phyloP scores from a whole-genome alignment of 2,888 invertebrate genomes.

The Notodonta ziczac region DNA sequence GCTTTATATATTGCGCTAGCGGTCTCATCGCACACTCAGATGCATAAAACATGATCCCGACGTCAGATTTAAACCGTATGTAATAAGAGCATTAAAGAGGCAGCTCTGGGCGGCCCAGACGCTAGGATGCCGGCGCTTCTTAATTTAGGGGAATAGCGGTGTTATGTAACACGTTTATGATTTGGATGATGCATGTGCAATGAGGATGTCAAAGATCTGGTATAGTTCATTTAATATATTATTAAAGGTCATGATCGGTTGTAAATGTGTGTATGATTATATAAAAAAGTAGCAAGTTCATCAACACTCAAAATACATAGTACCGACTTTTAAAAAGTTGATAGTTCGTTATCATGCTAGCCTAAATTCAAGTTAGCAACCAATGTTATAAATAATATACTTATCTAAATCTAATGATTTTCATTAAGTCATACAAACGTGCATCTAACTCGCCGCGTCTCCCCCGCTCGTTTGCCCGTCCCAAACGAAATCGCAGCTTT shows the following conservation, averaged over 20 bases:
- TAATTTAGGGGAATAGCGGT: constrained; percentile 38
- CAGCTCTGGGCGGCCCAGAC: constrained; percentile 55
- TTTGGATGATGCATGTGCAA: constrained; percentile 7
- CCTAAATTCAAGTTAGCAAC: too few species aligned
- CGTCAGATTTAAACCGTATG: constrained; percentile 83
- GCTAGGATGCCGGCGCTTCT: constrained; percentile 47
- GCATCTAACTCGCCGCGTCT: constrained; percentile 51
- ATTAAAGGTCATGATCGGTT: not conserved
- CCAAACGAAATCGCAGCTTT: constrained; percentile 66
- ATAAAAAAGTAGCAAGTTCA: too few species aligned
- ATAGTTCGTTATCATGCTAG: too few species aligned
- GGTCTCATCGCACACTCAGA: constrained; percentile 79
- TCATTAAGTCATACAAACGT: constrained; percentile 21
- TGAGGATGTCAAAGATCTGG: not conserved
- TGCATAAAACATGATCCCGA: constrained; percentile 82
- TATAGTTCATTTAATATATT: not conserved
- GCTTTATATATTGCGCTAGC: constrained; percentile 76
- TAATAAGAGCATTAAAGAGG: constrained; percentile 80
- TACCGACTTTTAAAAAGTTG: too few species aligned
- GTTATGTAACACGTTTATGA: constrained; percentile 10
- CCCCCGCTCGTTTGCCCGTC: constrained; percentile 46
- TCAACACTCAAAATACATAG: too few species aligned
- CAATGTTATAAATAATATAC: too few species aligned
- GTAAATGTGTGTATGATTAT: not conserved
- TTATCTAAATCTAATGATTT: too few species aligned